Conservation (phyloP, 2,797 vertebrate genomes). For the Sebastes oblongus region DNA sequence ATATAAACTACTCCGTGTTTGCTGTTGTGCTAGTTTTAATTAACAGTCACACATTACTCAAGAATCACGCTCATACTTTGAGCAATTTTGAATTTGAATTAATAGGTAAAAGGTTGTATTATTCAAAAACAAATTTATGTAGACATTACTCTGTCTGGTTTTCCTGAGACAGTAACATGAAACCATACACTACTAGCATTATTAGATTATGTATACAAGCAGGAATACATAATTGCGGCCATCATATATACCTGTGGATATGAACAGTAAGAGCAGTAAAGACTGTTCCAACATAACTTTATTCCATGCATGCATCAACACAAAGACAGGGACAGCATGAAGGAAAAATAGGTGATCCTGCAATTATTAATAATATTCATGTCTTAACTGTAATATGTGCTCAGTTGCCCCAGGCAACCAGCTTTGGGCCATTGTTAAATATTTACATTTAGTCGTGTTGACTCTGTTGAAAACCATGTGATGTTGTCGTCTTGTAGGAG, state of each 20-base stretch:
- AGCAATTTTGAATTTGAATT: not conserved
- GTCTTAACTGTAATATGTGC: not conserved
- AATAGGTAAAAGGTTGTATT: not conserved
- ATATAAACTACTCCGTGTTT: not conserved
- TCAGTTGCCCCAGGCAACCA: not conserved
- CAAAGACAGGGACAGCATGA: not conserved
- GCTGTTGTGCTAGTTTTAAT: not conserved
- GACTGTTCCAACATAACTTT: not conserved
- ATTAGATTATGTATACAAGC: too few species aligned
- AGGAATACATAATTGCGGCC: not conserved
- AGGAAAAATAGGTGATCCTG: not conserved
- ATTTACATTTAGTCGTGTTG: not conserved
- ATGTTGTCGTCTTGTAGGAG: not conserved
- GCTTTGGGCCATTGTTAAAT: not conserved
- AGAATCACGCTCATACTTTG: not conserved
- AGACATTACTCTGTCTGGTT: not conserved
- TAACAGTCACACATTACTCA: not conserved
- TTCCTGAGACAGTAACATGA: not conserved
- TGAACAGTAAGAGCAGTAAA: not conserved
- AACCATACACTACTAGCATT: not conserved
- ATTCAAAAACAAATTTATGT: not conserved
- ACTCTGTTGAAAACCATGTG: not conserved
- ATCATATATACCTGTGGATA: not conserved
- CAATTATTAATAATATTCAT: not conserved
- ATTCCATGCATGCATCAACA: not conserved